A percentile compares a stretch with the other conserved stretches of the same genome.
These are phyloP conservation scores for Allolobophora icterica DNA, from an alignment of 2,888 invertebrate genomes.

Conservation along the genomic window DNA sequence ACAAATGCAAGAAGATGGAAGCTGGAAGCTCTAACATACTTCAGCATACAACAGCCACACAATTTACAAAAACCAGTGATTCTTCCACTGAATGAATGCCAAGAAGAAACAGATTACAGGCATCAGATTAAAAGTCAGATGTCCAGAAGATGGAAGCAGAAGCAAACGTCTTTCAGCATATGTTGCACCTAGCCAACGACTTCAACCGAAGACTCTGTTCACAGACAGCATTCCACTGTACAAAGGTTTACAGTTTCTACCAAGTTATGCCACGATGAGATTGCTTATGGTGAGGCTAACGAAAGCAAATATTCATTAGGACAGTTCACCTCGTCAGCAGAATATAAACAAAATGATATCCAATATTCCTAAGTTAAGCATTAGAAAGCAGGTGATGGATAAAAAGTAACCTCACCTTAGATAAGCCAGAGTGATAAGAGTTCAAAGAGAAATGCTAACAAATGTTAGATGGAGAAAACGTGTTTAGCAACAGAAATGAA, in stretches of 20 bases:
- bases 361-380: background rate
- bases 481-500: too few relatives aligned
- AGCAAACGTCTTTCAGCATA: background rate
- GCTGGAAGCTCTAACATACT: background rate
- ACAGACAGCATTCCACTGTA: background rate
- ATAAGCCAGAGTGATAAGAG: background rate
- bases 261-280: background rate
- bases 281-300: background rate
- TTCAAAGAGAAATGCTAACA: background rate
- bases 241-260: background rate
- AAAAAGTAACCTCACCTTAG: background rate
- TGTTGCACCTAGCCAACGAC: background rate
- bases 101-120: background rate
- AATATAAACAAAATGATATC: constrained; percentile 12
- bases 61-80: background rate
- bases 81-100: background rate
- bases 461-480: background rate
- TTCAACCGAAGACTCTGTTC: background rate
- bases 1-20: background rate
- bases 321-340: background rate
- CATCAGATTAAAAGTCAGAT: background rate
- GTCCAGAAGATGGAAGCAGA: background rate
- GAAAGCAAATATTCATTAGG: background rate
- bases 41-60: background rate
- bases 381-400: background rate